These are phyloP conservation scores for Lycocorax pyrrhopterus DNA, from an alignment of 2,113 vertebrate genomes.

Conservation along the genomic window DNA sequence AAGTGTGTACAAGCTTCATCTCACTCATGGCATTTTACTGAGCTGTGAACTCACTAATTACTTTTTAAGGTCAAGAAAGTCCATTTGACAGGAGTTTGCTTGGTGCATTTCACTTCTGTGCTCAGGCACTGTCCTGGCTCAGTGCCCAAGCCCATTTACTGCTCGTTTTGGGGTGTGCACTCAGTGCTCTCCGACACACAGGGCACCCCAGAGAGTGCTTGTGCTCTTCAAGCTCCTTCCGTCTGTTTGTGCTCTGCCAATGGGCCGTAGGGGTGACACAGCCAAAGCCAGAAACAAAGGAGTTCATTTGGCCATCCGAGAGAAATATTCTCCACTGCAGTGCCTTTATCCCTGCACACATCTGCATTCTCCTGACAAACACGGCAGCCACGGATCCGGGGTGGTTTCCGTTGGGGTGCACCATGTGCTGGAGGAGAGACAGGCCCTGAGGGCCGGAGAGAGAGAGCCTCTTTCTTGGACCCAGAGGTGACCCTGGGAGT, in stretches of 20 bases:
- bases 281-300: not conserved
- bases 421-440: too few relatives aligned
- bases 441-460: too few relatives aligned
- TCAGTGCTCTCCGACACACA: not conserved
- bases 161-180: not conserved
- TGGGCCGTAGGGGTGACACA: not conserved
- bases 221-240: not conserved
- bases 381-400: not conserved
- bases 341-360: not conserved
- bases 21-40: not conserved
- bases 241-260: conserved; percentile 31
- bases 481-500: too few relatives aligned
- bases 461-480: too few relatives aligned
- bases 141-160: not conserved
- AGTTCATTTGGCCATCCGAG: not conserved
- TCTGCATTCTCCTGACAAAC: not conserved
- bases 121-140: not conserved
- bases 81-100: conserved; percentile 23
- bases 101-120: not conserved
- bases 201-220: not conserved
- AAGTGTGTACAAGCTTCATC: not conserved
- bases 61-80: conserved; percentile 21
- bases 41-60: not conserved
- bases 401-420: too few relatives aligned
- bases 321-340: not conserved